Conservation (phyloP, 2,888 invertebrate species). For the Leptopilina myrica region DNA sequence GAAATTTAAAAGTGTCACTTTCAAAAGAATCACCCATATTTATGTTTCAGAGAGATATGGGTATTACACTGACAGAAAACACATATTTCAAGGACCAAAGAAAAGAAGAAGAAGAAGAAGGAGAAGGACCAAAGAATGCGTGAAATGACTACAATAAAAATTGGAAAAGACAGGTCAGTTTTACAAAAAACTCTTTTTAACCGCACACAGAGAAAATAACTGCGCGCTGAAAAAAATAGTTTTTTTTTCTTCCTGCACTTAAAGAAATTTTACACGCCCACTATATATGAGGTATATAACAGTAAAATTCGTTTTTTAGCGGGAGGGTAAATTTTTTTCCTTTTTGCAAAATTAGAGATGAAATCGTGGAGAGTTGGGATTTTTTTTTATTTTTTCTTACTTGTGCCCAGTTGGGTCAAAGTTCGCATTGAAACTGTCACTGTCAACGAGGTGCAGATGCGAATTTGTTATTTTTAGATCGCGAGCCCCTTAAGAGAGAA, state of each 20-base stretch:
- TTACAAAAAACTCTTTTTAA: not conserved
- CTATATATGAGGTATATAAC: no score
- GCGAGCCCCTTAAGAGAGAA: slow-evolving; percentile 17
- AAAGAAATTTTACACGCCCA: no score
- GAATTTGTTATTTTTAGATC: slow-evolving; percentile 27
- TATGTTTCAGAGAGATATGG: not conserved
- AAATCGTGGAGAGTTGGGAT: no score
- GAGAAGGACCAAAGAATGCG: slow-evolving; percentile 4
- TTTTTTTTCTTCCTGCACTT: no score
- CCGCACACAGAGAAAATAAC: not conserved
- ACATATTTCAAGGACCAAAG: not conserved
- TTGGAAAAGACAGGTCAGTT: slow-evolving; percentile 23
- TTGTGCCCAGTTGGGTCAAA: slow-evolving; percentile 21
- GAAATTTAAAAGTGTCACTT: no score
- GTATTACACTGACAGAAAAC: not conserved
- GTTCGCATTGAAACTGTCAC: slow-evolving; percentile 33
- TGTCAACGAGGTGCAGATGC: slow-evolving; percentile 38
- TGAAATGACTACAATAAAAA: slow-evolving; percentile 11
- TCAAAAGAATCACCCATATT: no score
- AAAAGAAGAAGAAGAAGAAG: no score
- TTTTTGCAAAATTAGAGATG: no score
- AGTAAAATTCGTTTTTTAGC: no score
- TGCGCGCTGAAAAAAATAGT: no score
- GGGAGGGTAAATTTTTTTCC: no score
- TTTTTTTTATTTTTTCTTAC: not conserved